phyloP scores from a whole-genome alignment of 2,797 vertebrate genomes.

The Naso thynnoides region DNA sequence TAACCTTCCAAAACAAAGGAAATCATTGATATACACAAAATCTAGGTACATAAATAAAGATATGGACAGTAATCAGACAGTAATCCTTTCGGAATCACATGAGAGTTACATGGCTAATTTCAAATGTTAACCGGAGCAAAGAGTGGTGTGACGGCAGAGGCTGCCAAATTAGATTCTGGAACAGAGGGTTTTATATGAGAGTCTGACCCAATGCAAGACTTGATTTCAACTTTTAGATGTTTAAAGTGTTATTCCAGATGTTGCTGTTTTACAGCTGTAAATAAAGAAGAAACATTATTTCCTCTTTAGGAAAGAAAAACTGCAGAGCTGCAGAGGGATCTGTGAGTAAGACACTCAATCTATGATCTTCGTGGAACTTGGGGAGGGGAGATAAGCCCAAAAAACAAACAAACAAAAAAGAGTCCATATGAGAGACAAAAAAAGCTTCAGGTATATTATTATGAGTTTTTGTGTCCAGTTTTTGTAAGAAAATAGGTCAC shows the following conservation, averaged over 20 bases:
- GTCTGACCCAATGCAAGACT: neutral
- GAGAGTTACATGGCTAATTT: neutral
- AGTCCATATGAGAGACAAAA: neutral
- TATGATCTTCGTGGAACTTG: neutral
- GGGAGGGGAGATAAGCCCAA: too few species aligned
- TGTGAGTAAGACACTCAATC: neutral
- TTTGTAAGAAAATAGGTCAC: neutral
- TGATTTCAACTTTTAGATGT: conserved; percentile 10
- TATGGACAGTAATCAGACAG: neutral
- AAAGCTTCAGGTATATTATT: neutral
- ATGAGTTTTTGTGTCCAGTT: neutral
- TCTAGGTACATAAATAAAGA: conserved; percentile 2
- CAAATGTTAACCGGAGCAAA: neutral
- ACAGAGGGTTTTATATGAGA: neutral
- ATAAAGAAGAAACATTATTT: conserved; percentile 1
- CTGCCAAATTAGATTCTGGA: neutral
- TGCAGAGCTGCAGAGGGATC: neutral
- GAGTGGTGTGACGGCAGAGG: neutral
- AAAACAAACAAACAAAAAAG: neutral
- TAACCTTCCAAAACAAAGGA: conserved; percentile 2
- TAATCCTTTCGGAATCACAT: neutral
- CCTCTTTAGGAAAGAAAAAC: neutral
- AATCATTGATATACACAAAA: neutral
- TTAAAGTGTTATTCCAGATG: conserved; percentile 12
- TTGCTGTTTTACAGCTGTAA: conserved; percentile 5